phyloP scores from a whole-genome alignment of 2,113 vertebrate species.

The Antechinus stuartii region DNA sequence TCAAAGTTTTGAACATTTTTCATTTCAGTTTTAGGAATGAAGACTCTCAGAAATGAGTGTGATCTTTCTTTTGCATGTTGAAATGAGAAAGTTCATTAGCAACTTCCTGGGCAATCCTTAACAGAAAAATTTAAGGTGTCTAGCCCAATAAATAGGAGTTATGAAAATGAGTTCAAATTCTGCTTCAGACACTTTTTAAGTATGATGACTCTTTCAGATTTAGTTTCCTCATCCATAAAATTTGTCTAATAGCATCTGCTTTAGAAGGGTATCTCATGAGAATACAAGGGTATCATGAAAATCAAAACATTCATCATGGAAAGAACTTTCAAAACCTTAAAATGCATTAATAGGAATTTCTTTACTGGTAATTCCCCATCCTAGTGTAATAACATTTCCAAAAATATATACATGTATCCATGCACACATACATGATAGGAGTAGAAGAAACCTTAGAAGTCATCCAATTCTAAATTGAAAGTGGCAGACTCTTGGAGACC shows the following conservation, averaged over 20 bases:
- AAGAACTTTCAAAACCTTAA: not conserved
- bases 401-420: not conserved
- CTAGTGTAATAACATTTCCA: not conserved
- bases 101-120: conserved; percentile 4
- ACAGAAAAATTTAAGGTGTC: not conserved
- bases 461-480: not conserved
- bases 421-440: not conserved
- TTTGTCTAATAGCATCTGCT: not conserved
- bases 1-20: not conserved
- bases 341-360: not conserved
- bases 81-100: not conserved
- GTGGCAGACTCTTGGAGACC: not conserved
- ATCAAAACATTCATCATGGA: not conserved
- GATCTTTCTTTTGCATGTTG: not conserved
- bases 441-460: not conserved
- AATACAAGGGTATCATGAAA: not conserved
- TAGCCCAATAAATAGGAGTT: not conserved
- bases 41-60: not conserved
- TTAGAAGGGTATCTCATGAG: not conserved
- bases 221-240: not conserved
- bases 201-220: not conserved
- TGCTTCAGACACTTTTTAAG: not conserved
- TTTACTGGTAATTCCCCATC: not conserved
- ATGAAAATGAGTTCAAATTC: not conserved
- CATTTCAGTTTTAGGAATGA: conserved; percentile 14